These are phyloP conservation scores for Catharus bicknelli DNA, from an alignment of 2,113 vertebrate species.

Conservation along the genomic window DNA sequence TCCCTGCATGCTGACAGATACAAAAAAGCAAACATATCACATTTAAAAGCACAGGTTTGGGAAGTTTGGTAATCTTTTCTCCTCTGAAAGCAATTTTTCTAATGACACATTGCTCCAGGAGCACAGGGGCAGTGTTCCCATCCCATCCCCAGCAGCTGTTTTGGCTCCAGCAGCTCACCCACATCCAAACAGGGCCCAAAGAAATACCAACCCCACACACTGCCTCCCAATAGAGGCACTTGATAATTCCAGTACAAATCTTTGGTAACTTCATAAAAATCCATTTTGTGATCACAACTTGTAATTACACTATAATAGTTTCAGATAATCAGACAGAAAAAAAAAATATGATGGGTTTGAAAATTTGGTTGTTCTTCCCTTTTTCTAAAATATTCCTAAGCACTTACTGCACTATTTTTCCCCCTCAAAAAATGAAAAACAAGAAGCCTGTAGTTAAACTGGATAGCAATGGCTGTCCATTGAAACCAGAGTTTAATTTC, in stretches of 20 bases:
- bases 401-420: background rate
- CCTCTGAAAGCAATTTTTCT: background rate
- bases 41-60: background rate
- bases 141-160: background rate
- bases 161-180: background rate
- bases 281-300: background rate
- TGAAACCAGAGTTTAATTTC: background rate
- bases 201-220: background rate
- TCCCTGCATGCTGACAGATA: background rate
- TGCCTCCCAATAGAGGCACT: background rate
- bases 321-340: background rate
- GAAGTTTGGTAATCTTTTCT: background rate
- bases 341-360: background rate
- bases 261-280: background rate
- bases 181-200: background rate
- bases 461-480: background rate
- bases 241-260: background rate
- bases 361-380: background rate
- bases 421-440: background rate
- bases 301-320: background rate
- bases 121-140: fast-evolving
- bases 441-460: background rate
- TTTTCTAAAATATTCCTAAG: background rate
- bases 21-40: background rate
- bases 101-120: background rate